A percentile compares a stretch with the other conserved stretches of the same genome.
phyloP scores from a whole-genome alignment of 2,113 vertebrate species.

The Pelusios castaneus region DNA sequence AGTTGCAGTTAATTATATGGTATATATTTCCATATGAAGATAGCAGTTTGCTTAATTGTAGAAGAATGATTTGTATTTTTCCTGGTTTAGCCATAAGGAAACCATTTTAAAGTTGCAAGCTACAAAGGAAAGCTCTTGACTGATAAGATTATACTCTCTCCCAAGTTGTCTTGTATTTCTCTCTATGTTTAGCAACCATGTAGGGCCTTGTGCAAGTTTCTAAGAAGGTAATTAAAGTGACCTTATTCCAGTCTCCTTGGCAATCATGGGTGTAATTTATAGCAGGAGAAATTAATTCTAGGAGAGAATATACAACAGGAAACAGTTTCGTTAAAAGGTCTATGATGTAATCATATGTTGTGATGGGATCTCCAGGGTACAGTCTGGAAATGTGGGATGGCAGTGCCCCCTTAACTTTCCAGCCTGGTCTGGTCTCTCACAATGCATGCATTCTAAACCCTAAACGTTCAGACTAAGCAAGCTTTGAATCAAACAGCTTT shows the following conservation, averaged over 20 bases:
- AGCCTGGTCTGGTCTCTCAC: too few species aligned
- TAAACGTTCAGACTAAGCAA: too few species aligned
- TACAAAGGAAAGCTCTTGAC: background rate
- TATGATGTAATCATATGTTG: background rate
- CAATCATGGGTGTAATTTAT: background rate
- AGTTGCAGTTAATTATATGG: background rate
- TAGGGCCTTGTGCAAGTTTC: background rate
- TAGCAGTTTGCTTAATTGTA: background rate
- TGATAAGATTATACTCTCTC: background rate
- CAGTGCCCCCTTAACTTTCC: too few species aligned
- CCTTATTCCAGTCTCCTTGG: background rate
- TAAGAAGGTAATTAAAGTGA: background rate
- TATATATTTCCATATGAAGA: background rate
- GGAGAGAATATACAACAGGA: background rate
- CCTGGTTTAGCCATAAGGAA: background rate
- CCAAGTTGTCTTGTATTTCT: background rate
- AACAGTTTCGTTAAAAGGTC: background rate
- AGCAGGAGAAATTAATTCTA: background rate
- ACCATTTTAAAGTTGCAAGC: background rate
- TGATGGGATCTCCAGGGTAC: too few species aligned
- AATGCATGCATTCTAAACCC: too few species aligned
- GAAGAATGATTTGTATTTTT: conserved; percentile 17
- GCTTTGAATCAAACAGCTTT: too few species aligned
- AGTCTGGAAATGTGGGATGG: too few species aligned
- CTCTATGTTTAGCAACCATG: background rate